Base-by-base conservation (phyloP, 2,113 vertebrate species). In the Myiozetetes cayanensis region DNA sequence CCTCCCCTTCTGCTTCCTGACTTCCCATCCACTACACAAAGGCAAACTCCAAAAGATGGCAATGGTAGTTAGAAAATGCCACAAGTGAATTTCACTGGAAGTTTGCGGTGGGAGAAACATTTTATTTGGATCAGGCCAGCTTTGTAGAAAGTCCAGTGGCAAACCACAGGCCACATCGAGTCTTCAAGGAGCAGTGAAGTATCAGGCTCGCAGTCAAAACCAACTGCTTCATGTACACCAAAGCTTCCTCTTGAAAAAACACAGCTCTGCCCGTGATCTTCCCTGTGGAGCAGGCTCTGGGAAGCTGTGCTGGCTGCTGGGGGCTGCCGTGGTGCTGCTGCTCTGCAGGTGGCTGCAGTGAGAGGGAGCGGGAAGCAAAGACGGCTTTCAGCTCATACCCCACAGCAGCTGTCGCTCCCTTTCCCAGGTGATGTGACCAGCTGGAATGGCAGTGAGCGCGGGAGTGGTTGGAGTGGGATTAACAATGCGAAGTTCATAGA, bases 101-200 rank as follows among this genome's bases (percentile, higher is more conserved):
- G 59, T 50, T 93, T 89, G 86, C 0, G 11, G 79, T 59, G 33
- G 33, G 39, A 81, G 39, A 77, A 94, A 55, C n/a, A 52, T 94
- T 86, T 86, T 89, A 33, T 78, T 89, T 94, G 86, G 55, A 87
- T 61, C 89, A 41, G 68, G 15, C 43, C 19, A 63, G 52, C 82
- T 87, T 77, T 86, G 56, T 63, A 65, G 88, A 74, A 95, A 83
- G 71, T 72, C 76, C 74, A 63, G 89, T 44, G 80, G 86, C 55
- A 74, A 94, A 90, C 96, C 95, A 81, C 88, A 86, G 83, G 93
- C 88, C 92, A 84, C 91, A 92, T 93, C 56, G 84, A 43, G 39
- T 80, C 89, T 90, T 92, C 65, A 88, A 80, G 55, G 88, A 72
- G 76, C 72, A 71, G 75, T 61, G 72, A 93, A 94, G 46, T n/a